Conservation (phyloP, 2,888 invertebrate species). For the Cryptophagus acutangulus region DNA sequence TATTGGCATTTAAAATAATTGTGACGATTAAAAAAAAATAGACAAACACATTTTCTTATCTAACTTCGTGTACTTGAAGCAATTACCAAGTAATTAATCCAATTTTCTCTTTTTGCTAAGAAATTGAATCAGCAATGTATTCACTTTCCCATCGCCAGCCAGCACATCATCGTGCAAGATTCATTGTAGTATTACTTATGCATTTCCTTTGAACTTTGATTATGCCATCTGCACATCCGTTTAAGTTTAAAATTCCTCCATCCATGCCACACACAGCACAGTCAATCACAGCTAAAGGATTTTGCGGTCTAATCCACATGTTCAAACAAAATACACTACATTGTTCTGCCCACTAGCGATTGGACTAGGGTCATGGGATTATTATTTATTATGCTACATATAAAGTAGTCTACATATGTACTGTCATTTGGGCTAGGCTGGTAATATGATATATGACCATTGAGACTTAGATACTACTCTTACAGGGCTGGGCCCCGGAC, state of each 20-base stretch:
- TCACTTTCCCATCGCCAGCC: too few relatives aligned
- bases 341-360: slow-evolving; percentile 27
- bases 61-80: too few relatives aligned
- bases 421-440: slow-evolving; percentile 36
- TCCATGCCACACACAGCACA: background rate
- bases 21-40: too few relatives aligned
- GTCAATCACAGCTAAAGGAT: slow-evolving; percentile 2
- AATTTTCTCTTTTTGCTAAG: too few relatives aligned
- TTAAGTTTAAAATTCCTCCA: background rate
- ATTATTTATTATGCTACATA: slow-evolving; percentile 32
- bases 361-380: slow-evolving; percentile 25
- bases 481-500: slow-evolving; percentile 23
- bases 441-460: slow-evolving; percentile 36
- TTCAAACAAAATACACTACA: slow-evolving; percentile 15
- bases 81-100: too few relatives aligned
- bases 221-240: background rate
- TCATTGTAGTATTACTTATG: too few relatives aligned
- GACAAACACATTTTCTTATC: too few relatives aligned
- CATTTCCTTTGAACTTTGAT: too few relatives aligned
- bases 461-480: slow-evolving; percentile 21
- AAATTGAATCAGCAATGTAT: too few relatives aligned
- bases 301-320: slow-evolving; percentile 4
- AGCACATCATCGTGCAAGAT: too few relatives aligned
- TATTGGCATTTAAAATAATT: too few relatives aligned
- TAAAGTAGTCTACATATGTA: slow-evolving; percentile 33